Conservation (phyloP, 2,888 invertebrate species). For the Coleophora flavipennella region DNA sequence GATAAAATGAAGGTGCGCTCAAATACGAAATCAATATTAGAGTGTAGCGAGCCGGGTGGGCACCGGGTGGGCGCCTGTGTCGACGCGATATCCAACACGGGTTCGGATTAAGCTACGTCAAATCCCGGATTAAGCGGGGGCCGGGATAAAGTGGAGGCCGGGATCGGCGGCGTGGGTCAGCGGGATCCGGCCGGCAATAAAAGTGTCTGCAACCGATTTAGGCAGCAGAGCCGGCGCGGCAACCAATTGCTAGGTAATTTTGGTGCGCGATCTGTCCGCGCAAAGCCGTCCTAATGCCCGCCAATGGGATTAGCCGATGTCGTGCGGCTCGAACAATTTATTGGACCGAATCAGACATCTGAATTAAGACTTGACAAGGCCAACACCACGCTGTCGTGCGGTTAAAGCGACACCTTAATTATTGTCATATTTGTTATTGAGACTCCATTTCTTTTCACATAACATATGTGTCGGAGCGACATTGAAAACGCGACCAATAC, state of each 20-base stretch:
- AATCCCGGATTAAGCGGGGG: constrained; percentile 68
- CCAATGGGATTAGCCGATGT: constrained; percentile 69
- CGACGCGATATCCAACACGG: constrained; percentile 77
- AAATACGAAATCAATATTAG: constrained; percentile 58
- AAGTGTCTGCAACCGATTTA: constrained; percentile 74
- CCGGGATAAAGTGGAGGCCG: constrained; percentile 61
- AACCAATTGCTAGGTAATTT: constrained; percentile 72
- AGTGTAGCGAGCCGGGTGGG: constrained; percentile 37
- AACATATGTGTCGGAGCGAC: too few species aligned
- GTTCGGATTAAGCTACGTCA: constrained; percentile 76
- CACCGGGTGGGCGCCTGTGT: constrained; percentile 60
- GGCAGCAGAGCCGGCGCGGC: constrained; percentile 62
- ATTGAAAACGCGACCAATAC: too few species aligned
- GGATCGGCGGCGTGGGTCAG: constrained; percentile 64
- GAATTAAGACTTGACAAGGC: constrained; percentile 31
- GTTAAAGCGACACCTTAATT: too few species aligned
- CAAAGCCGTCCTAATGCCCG: constrained; percentile 68
- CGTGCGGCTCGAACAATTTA: constrained; percentile 61
- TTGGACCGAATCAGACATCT: constrained; percentile 51
- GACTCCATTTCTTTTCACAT: too few species aligned
- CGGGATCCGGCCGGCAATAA: constrained; percentile 69
- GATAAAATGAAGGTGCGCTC: constrained; percentile 31
- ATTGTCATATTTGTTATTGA: too few species aligned
- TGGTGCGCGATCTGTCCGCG: constrained; percentile 64
- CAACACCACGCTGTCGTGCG: not conserved